Conservation (phyloP, 2,888 invertebrate genomes). For the Coelinius sp. region DNA sequence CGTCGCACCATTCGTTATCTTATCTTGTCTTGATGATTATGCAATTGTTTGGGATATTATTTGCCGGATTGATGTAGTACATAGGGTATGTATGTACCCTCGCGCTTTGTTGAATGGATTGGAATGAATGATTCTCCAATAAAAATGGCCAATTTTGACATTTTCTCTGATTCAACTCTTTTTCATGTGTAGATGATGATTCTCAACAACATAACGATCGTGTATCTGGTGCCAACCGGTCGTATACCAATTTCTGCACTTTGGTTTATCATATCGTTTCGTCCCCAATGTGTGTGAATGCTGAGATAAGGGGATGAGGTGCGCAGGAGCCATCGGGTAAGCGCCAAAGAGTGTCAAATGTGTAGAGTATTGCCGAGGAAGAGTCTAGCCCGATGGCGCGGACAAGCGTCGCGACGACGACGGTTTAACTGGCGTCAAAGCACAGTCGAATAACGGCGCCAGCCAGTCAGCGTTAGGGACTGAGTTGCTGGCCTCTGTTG, state of each 20-base stretch:
- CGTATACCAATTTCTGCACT: conserved; percentile 24
- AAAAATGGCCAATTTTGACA: no score
- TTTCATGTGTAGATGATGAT: no score
- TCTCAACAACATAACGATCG: not conserved
- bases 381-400: conserved; percentile 33
- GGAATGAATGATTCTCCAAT: no score
- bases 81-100: no score
- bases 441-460: conserved; percentile 39
- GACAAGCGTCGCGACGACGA: conserved; percentile 33
- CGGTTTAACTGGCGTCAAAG: conserved; percentile 43
- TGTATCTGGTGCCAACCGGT: conserved; percentile 18
- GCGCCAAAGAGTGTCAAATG: conserved; percentile 25
- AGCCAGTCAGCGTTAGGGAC: conserved; percentile 33
- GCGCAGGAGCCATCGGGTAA: conserved; percentile 22
- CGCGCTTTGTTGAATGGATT: no score
- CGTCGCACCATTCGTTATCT: conserved; percentile 1
- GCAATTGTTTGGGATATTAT: not conserved
- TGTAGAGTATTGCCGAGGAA: conserved; percentile 17
- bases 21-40: not conserved
- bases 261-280: conserved; percentile 33
- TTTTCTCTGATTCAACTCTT: no score
- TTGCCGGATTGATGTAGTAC: not conserved
- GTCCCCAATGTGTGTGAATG: not conserved
- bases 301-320: not conserved
- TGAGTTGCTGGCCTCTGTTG: not conserved